phyloP scores from a whole-genome alignment of 1,140 invertebrate species.

The Zaprionus taronus region DNA sequence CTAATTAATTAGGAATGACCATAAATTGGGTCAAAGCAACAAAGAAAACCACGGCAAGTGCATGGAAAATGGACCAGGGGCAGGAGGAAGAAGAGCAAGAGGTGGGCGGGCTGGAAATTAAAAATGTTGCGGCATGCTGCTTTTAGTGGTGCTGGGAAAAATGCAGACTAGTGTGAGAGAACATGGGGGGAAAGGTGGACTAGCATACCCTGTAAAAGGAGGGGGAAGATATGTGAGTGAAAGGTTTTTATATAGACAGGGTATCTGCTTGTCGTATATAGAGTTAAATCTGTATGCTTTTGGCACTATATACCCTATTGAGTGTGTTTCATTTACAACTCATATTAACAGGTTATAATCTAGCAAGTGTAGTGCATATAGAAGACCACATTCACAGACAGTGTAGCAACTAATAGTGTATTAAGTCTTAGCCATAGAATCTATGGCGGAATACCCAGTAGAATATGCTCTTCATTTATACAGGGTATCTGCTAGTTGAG shows the following conservation, averaged over 20 bases:
- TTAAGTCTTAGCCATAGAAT: accelerated
- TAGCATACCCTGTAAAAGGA: constrained; percentile 6
- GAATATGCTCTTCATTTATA: background rate
- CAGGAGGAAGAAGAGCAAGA: background rate
- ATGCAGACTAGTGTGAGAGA: constrained; percentile 11
- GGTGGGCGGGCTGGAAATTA: constrained; percentile 11
- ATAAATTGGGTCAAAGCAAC: constrained; percentile 68
- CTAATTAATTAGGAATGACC: constrained; percentile 72
- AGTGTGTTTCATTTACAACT: background rate
- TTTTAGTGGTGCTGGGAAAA: constrained; percentile 33
- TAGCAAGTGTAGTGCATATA: background rate
- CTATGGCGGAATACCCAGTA: background rate
- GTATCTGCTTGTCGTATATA: background rate
- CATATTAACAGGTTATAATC: background rate
- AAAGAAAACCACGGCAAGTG: constrained; percentile 57
- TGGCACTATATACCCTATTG: background rate
- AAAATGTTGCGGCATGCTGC: constrained; percentile 36
- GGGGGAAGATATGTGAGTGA: background rate
- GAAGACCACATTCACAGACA: background rate
- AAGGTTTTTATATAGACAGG: background rate
- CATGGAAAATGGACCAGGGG: constrained; percentile 39
- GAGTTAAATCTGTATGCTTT: background rate
- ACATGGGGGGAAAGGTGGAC: background rate
- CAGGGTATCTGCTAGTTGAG: background rate
- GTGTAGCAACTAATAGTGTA: background rate